Base-by-base conservation (phyloP, 2,888 invertebrate species). In the Plagodis dolabraria region DNA sequence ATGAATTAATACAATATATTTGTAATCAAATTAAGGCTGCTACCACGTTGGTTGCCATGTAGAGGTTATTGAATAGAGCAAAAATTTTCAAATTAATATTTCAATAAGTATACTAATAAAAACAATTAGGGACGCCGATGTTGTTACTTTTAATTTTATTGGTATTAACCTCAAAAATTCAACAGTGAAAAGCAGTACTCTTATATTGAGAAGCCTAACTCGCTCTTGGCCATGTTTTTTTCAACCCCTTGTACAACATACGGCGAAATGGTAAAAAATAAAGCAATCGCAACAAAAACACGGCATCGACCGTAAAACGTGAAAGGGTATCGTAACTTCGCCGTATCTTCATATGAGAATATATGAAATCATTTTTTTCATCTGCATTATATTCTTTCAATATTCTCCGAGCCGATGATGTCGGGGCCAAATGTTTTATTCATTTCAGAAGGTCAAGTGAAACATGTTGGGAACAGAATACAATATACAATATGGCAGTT, bases 341-440 rank as follows among this genome's bases (percentile, higher is more conserved):
- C 47, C 53, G 42, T 62, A 57, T 55, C 53, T 59, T 61, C 47
- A 11, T 51, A 51, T 59, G 47, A 11, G 45, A 54, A 54, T 33
- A 60, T 57, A 60, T 48, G 58, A 63, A 64, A 64, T 63, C 51
- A 60, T 63, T 55, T 62, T 55, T 58, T 63, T 61, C 59, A 62
- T 65, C 63, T 62, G 53, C 60, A 60, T 66, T 68, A 68, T 51
- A 48, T 38, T 58, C 60, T 68, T 63, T 65, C 66, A 68, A 68
- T 70, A 67, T 66, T 60, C 57, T 56, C 45, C 42, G 44, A 48
- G 56, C 50, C 53, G 61, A 63, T 65, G 64, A 64, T 64, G 57
- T 64, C 53, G 56, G 46, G 56, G 33, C 53, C 45, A 47, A 59
- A 69, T 69, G 66, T 66, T 63, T 67, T 69, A 69, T 69, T 69